Conservation (phyloP, 2,113 vertebrate genomes). For the Cyanoderma ruficeps region DNA sequence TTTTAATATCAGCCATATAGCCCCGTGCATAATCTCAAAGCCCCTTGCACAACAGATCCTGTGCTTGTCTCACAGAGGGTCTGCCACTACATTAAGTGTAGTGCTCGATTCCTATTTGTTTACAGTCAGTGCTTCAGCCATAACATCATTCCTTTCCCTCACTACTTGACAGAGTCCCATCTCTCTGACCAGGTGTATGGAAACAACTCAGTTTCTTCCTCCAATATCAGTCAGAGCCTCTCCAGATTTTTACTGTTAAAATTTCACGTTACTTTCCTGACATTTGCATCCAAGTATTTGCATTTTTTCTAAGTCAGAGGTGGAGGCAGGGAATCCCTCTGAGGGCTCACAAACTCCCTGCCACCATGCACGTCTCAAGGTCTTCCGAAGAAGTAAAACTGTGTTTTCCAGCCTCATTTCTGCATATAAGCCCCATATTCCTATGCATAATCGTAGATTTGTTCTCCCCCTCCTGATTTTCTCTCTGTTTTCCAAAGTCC, state of each 20-base stretch:
- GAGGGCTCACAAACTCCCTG: background rate
- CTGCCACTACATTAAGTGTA: background rate
- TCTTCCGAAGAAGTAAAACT: background rate
- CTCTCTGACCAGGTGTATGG: background rate
- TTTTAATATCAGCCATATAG: background rate
- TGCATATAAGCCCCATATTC: background rate
- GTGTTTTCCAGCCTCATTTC: background rate
- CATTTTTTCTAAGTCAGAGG: background rate
- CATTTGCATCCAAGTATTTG: background rate
- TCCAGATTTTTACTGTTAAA: background rate
- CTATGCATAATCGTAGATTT: background rate
- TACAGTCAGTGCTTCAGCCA: background rate
- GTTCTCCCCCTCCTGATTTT: background rate
- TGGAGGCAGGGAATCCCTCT: background rate
- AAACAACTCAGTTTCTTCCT: background rate
- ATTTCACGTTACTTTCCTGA: background rate
- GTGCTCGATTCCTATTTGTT: background rate
- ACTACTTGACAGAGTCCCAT: background rate
- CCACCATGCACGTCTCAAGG: background rate
- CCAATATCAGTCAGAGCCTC: background rate
- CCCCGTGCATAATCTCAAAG: background rate
- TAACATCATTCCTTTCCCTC: background rate
- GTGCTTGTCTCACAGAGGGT: background rate
- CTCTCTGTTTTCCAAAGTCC: background rate
- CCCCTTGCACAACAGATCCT: background rate